phyloP scores from a whole-genome alignment of 1,140 invertebrate genomes.

The Eumeta japonica region DNA sequence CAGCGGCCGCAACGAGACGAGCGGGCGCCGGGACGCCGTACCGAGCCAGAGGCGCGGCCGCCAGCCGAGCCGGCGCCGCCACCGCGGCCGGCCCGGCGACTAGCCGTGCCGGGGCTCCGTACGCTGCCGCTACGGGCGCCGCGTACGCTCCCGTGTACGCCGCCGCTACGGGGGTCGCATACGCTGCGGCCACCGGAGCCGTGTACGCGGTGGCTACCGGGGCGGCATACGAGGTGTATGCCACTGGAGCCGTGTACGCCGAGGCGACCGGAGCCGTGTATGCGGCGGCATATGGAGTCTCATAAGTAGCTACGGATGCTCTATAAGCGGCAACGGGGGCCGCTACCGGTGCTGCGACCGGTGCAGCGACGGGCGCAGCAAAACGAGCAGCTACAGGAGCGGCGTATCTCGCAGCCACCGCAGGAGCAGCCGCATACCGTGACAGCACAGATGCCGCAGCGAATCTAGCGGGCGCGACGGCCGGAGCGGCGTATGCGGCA shows the following conservation, averaged over 20 bases:
- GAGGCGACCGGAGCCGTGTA: conserved; percentile 9
- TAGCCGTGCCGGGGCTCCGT: conserved; percentile 21
- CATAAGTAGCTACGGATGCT: conserved; percentile 8
- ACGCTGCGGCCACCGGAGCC: conserved; percentile 16
- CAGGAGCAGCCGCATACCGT: too few relatives aligned
- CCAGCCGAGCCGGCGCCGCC: conserved; percentile 14
- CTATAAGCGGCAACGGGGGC: conserved; percentile 12
- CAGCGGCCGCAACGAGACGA: conserved; percentile 12
- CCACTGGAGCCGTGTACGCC: conserved; percentile 15
- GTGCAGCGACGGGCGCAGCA: conserved; percentile 14
- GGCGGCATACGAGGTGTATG: conserved; percentile 6
- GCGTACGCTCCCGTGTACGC: conserved; percentile 14
- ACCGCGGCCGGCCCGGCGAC: conserved; percentile 16
- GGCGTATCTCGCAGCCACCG: conserved; percentile 4
- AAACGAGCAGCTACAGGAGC: conserved; percentile 12
- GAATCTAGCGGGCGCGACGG: conserved; percentile 17
- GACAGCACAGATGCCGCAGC: conserved; percentile 16
- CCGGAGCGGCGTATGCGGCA: too few relatives aligned
- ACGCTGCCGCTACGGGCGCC: conserved; percentile 16
- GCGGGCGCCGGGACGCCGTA: too few relatives aligned
- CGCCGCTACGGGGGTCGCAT: conserved; percentile 15
- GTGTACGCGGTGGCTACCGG: conserved; percentile 8
- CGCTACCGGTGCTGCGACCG: conserved; percentile 3
- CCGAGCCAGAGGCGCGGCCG: conserved; percentile 12
- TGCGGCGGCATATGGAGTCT: conserved; percentile 6